Evolutionary conservation across 2,888 invertebrate genomes (phyloP), one percentile per base, ranked within the genome.

Genomic region (Nasonovia ribisnigri): DNA sequence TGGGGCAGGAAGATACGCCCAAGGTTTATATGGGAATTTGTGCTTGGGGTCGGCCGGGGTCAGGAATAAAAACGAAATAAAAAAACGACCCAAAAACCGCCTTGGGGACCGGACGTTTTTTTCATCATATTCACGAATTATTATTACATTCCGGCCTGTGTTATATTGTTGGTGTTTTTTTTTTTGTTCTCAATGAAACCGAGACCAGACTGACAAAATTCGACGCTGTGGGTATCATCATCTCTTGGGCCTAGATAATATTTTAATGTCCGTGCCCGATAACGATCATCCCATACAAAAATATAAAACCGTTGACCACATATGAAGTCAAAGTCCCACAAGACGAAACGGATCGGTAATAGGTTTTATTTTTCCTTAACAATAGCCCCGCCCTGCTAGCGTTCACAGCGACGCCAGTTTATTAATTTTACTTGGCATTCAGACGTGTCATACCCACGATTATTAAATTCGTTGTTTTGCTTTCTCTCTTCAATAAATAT

Each of bases 311-410:
- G 88, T 92, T 93, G 90, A 93, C 93, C 90, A 90, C 93, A 86
- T 90, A 89, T 48, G 60, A 90, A 48, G 90, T 48, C 91, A 26
- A 48, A 90, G 90, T 93, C 90, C 42, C 93, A 90, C 90, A 86
- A 90, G 93, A 93, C 93, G 93, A 93, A 93, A 93, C 93, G 93
- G 93, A 93, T 93, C 93, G 93, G 93, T 93, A 93, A 93, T 93
- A 90, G 90, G 60, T 86, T 90, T 93, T 93, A 67, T 86, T 86
- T 89, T 90, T 60, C 42, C 42, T 51, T 46, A 90, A 90, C 90
- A 90, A 93, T 90, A 86, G 93, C 60, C 93, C 93, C 93, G 93
- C 93, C 93, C 60, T 67, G 42, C 36, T 51, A 43, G 90, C 89
- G 93, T 86, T 77, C 84, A n/a, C n/a, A 20, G 26, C 90, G 90